These are phyloP conservation scores for Ceyx melanurus DNA, from an alignment of 2,113 vertebrate genomes.

Conservation along the genomic window DNA sequence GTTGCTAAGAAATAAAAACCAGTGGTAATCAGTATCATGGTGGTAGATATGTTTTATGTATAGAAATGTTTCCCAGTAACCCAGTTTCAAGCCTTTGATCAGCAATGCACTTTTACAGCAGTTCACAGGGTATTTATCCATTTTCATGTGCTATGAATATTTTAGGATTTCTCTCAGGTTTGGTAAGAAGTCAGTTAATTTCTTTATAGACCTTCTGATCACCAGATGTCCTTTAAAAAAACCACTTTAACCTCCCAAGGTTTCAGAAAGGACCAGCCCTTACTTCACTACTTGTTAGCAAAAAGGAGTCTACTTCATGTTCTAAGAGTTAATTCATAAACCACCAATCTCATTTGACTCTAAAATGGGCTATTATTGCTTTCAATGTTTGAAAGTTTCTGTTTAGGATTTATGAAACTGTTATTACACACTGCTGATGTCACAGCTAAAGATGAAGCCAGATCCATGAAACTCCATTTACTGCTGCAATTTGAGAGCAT, in stretches of 20 bases:
- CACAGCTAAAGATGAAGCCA: background rate
- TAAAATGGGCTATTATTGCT: background rate
- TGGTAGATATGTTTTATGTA: background rate
- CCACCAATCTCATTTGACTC: background rate
- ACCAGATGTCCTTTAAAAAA: background rate
- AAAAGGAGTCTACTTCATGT: background rate
- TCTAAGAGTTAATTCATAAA: background rate
- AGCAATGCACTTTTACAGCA: background rate
- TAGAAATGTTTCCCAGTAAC: background rate
- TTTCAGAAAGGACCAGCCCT: background rate
- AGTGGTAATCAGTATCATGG: background rate
- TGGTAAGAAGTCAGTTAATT: background rate
- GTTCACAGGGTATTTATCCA: background rate
- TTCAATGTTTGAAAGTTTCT: background rate
- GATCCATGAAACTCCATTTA: rapidly evolving
- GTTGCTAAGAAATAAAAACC: background rate
- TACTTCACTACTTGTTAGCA: background rate
- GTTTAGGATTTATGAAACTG: background rate
- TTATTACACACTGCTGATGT: background rate
- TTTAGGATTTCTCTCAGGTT: background rate
- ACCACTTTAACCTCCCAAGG: background rate
- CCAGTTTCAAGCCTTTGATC: background rate
- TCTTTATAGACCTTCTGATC: background rate
- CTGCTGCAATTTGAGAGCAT: background rate
- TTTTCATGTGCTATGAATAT: background rate